Percentiles rank a stretch among this genome's conserved stretches.
Conservation (phyloP, 2,113 vertebrate genomes). For the Stercorarius parasiticus region DNA sequence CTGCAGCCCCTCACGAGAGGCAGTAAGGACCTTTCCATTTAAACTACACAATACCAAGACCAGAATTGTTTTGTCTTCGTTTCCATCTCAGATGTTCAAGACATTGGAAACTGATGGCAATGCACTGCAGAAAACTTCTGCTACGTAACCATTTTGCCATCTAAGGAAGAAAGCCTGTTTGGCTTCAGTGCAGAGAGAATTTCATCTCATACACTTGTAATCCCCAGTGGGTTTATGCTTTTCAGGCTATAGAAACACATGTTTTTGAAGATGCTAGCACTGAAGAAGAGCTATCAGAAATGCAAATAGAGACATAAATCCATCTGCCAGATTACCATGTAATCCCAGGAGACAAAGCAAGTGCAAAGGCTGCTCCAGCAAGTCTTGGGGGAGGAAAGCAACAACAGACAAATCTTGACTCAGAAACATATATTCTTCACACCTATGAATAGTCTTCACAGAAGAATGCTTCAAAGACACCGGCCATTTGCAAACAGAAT, state of each 20-base stretch:
- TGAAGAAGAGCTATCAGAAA: not conserved
- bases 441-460: not conserved
- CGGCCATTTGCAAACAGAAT: not conserved
- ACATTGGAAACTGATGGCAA: not conserved
- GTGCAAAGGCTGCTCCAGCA: not conserved
- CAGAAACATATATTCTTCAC: not conserved
- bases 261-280: not conserved
- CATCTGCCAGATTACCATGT: not conserved
- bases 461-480: not conserved
- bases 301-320: not conserved
- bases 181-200: not conserved
- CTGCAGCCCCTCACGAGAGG: not conserved
- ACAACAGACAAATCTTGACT: not conserved
- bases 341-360: not conserved
- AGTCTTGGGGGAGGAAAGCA: not conserved
- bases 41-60: not conserved
- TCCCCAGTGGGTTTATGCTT: not conserved
- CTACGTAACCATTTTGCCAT: not conserved
- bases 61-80: not conserved
- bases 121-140: not conserved
- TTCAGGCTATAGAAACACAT: not conserved
- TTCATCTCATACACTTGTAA: accelerated
- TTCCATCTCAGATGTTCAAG: not conserved
- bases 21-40: not conserved
- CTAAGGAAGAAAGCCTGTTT: not conserved